A percentile compares a stretch with the other conserved stretches of the same genome.
phyloP scores from a whole-genome alignment of 1,140 invertebrate genomes.

The Ceratitis capitata region DNA sequence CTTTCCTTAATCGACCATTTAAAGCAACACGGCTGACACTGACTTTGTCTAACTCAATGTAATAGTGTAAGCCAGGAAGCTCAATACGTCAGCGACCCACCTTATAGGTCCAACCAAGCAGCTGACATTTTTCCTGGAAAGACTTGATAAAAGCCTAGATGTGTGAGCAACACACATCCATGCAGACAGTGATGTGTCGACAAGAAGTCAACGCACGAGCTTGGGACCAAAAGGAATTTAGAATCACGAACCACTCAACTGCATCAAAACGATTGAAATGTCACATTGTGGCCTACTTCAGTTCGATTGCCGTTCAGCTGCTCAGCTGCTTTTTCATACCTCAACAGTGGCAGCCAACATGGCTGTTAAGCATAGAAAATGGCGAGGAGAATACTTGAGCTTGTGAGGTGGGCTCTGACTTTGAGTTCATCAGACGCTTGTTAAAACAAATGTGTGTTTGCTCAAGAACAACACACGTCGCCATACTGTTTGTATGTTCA shows the following conservation, averaged over 20 bases:
- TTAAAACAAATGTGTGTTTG: not conserved
- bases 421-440: not conserved
- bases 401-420: not conserved
- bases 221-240: not conserved
- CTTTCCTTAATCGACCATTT: too few relatives aligned
- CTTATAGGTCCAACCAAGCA: not conserved
- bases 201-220: not conserved
- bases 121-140: not conserved
- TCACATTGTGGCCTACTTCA: conserved; percentile 1
- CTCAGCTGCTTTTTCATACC: not conserved
- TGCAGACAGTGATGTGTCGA: not conserved
- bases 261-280: not conserved
- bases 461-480: not conserved
- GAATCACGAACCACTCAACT: not conserved
- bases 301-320: not conserved
- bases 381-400: not conserved
- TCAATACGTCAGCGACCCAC: too few relatives aligned
- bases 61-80: too few relatives aligned
- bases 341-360: not conserved
- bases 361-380: not conserved
- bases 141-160: not conserved
- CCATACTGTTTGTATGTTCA: not conserved
- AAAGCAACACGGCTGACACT: too few relatives aligned
- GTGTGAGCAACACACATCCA: too few relatives aligned
- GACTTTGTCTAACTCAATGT: too few relatives aligned